Base-by-base conservation (phyloP, 1,140 invertebrate genomes). In the Drosophila navojoa region DNA sequence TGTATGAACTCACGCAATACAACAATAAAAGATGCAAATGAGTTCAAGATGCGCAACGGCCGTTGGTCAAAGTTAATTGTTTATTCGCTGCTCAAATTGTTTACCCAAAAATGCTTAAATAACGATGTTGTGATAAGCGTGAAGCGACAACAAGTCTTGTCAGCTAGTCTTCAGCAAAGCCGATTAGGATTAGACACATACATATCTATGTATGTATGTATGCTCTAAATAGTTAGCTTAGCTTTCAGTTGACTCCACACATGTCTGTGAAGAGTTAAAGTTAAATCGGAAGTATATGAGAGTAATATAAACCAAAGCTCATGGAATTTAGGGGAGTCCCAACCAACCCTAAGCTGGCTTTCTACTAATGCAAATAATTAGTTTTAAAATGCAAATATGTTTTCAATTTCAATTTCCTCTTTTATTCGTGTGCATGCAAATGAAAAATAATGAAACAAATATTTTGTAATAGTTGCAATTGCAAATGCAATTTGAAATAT, bases 11-110 rank as follows among this genome's bases (percentile, higher is more conserved):
- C 57, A 62, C 64, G 63, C 58, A 78, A 67, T 63, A 67, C 67
- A 75, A 59, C 59, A 73, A 74, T 61, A 49, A 53, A 71, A 53
- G 11, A 69, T 60, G 70, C 74, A 81, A 78, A 78, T 68, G 58
- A 71, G 57, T 35, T 76, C 60, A 66, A 66, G 63, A 44, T 29
- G 58, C 16, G 19, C 61, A 66, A 58, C 42, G 42, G 22, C 40
- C 60, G 40, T 27, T 60, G 9, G 42, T 45, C 13, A 54, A 62
- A 77, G 45, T 73, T 77, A 73, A 66, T 77, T 66, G 49, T 73
- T 72, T 67, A 53, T 62, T n/a, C 10, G 11, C 58, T 50, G 52
- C 58, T 49, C 35, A 45, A 55, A 54, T 49, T 63, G 40, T 55
- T 71, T 57, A 44, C 32, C 44, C 35, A 70, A 50, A 10, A 47